A percentile compares a stretch with the other conserved stretches of the same genome.
These are phyloP conservation scores for Congeria kusceri DNA, from an alignment of 2,888 invertebrate genomes.

Conservation along the genomic window DNA sequence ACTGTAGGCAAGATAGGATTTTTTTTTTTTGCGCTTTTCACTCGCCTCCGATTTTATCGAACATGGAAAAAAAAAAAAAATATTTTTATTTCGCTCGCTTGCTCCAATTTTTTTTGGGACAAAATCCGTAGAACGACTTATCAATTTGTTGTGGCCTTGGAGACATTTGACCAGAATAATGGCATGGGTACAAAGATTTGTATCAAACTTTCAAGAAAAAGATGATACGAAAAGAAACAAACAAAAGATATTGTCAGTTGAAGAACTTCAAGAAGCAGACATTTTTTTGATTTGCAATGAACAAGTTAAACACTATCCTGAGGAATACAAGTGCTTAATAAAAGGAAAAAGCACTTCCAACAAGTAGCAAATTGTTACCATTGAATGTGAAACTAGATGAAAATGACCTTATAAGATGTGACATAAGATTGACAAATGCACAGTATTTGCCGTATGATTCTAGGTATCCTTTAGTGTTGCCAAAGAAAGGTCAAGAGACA, in stretches of 20 bases:
- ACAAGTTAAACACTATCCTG: constrained; percentile 13
- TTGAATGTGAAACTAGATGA: constrained; percentile 29
- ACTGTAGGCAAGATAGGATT: no score
- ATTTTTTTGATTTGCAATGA: constrained; percentile 18
- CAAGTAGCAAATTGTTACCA: constrained; percentile 15
- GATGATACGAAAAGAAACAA: background rate
- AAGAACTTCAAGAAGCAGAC: constrained; percentile 20
- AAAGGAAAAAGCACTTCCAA: constrained; percentile 5
- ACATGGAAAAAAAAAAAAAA: no score
- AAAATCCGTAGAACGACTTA: no score
- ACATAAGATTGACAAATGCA: constrained; percentile 17
- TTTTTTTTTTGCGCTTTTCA: no score
- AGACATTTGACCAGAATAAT: background rate
- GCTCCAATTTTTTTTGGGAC: no score
- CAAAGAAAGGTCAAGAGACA: constrained; percentile 21
- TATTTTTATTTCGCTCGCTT: no score
- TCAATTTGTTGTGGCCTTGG: no score
- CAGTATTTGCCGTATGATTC: constrained; percentile 29
- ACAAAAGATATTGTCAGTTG: background rate
- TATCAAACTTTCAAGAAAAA: background rate
- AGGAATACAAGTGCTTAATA: constrained; percentile 14
- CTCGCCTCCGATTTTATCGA: no score
- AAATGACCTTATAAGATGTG: constrained; percentile 11
- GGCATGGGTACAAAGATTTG: constrained; percentile 27
- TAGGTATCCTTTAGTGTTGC: constrained; percentile 36